Evolutionary conservation across 2,888 invertebrate genomes (phyloP), one percentile per base, ranked within the genome.

Genomic region (Drosophila putrida): DNA sequence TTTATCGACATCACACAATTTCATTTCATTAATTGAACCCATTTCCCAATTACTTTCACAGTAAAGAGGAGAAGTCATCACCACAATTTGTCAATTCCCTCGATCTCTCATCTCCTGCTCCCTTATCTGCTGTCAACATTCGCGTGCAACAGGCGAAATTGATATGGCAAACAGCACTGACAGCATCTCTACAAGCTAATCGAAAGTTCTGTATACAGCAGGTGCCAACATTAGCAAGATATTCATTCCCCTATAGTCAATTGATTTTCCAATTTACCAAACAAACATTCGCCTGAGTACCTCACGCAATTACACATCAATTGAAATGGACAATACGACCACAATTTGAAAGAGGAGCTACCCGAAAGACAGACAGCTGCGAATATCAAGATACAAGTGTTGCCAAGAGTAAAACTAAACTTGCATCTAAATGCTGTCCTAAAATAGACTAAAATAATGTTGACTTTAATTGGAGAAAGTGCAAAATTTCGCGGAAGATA

Each of bases 241-340:
- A 60, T 59, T 68, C 50, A 61, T 58, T 64, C 39, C 49, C 57
- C 49, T 58, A 41, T 53, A 65, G 69, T 55, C 82, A 89, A 84
- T 89, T 89, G 88, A 89, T 79, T 89, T 85, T 71, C 59, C 84
- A 85, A 89, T 84, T 85, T 79, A 61, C 53, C 77, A 61, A 75
- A 75, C 66, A 79, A 84, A 76, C 46, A 60, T 72, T 65, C 59
- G 72, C 69, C 54, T 82, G 75, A 79, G 13, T 85, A 75, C 55
- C 31, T 72, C 65, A 60, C 51, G 64, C 86, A 82, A 88, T 82
- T 85, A 82, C 82, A 60, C 62, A 39, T 61, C 60, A 50, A 27
- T 75, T 47, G 60, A 28, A 36, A 20, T 33, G 33, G 28, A 73
- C 55, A 73, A 47, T 33, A 43, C 10, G 36, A 43, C 9, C 28